These are phyloP conservation scores for Acleris emargana DNA, from an alignment of 2,888 invertebrate genomes.

Conservation along the genomic window DNA sequence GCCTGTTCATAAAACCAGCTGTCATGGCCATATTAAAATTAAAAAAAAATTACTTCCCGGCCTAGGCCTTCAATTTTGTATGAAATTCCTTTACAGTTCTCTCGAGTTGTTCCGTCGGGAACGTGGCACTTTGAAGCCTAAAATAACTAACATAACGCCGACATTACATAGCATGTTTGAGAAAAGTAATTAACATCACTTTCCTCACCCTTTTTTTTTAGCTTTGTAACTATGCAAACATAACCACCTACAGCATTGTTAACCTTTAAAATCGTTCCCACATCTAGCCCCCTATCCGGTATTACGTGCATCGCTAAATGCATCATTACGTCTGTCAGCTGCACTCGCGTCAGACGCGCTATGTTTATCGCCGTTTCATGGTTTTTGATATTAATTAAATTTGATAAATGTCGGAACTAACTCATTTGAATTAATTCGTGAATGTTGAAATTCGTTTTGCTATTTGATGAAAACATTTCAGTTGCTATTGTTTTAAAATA, in stretches of 20 bases:
- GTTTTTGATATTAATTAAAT: constrained; percentile 35
- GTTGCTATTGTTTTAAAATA: constrained; percentile 21
- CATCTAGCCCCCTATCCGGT: constrained; percentile 35
- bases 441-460: constrained; percentile 22
- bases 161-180: too few species aligned
- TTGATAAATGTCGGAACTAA: constrained; percentile 26
- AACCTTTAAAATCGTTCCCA: constrained; percentile 5
- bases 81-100: too few species aligned
- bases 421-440: constrained; percentile 20
- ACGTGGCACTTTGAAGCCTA: too few species aligned
- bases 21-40: too few species aligned
- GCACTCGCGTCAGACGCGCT: constrained; percentile 42
- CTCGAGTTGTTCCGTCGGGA: too few species aligned
- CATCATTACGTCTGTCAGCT: constrained; percentile 56
- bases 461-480: constrained; percentile 16
- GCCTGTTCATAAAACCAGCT: too few species aligned
- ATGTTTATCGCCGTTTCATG: constrained; percentile 41
- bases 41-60: too few species aligned
- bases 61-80: too few species aligned
- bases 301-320: constrained; percentile 58
- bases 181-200: too few species aligned
- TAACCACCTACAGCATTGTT: constrained; percentile 1
- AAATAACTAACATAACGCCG: too few species aligned
- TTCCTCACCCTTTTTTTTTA: too few species aligned
- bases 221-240: not conserved